Percentiles rank a stretch among this genome's conserved stretches.
Conservation (phyloP, 2,797 vertebrate species). For the Danio choprae region DNA sequence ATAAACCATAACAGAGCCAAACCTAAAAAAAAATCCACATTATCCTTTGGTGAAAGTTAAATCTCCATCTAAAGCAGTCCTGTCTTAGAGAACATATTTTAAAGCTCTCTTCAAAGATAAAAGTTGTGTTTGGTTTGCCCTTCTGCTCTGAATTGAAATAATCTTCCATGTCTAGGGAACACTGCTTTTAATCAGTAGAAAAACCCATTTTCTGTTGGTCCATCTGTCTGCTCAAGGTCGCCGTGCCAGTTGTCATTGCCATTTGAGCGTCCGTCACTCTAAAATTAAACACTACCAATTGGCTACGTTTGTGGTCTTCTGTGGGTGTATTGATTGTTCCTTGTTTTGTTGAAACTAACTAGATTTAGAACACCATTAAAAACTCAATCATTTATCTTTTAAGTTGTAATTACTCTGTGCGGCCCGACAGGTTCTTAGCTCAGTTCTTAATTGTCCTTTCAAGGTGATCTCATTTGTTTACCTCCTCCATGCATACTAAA, state of each 20-base stretch:
- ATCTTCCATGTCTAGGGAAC: slow-evolving; percentile 11
- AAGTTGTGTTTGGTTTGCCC: slow-evolving; percentile 25
- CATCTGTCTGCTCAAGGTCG: slow-evolving; percentile 8
- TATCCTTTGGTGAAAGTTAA: not conserved
- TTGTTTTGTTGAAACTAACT: slow-evolving; percentile 77
- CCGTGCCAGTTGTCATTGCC: not conserved
- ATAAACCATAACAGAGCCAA: not conserved
- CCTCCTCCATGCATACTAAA: slow-evolving; percentile 78
- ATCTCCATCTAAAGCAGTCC: not conserved
- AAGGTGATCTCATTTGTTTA: slow-evolving; percentile 80
- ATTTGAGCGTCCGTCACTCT: not conserved
- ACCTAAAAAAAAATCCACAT: not conserved
- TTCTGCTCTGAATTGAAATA: slow-evolving; percentile 28
- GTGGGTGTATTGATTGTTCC: slow-evolving; percentile 59
- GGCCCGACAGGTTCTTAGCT: slow-evolving; percentile 72
- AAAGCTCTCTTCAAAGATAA: slow-evolving; percentile 42
- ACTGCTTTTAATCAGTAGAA: slow-evolving; percentile 16
- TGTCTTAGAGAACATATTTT: slow-evolving; percentile 65
- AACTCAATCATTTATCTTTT: slow-evolving; percentile 77
- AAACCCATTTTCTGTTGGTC: slow-evolving; percentile 17
- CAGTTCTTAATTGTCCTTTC: slow-evolving; percentile 73
- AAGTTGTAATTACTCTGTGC: slow-evolving; percentile 68
- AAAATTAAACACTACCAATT: slow-evolving; percentile 17
- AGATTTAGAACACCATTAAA: slow-evolving; percentile 80
- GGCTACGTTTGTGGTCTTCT: slow-evolving; percentile 32